phyloP scores from a whole-genome alignment of 1,140 invertebrate genomes.

The Drosophila nigromelanica region DNA sequence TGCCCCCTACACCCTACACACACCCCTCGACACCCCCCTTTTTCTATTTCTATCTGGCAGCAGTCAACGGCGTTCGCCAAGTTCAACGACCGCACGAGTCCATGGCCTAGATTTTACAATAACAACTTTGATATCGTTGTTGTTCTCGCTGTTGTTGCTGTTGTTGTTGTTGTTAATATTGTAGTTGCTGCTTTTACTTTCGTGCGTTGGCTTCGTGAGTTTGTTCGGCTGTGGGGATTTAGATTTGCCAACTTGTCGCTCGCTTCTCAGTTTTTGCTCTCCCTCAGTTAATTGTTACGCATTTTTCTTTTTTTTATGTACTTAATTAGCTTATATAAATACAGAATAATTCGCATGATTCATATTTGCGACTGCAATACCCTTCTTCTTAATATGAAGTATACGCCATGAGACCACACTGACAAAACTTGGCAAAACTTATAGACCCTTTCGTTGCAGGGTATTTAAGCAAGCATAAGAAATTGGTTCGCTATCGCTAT shows the following conservation, averaged over 20 bases:
- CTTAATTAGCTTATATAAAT: slow-evolving; percentile 30
- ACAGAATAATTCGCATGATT: slow-evolving; percentile 46
- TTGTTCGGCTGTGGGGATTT: slow-evolving; percentile 35
- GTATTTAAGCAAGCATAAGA: neutral
- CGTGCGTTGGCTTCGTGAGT: slow-evolving; percentile 40
- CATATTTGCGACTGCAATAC: slow-evolving; percentile 10
- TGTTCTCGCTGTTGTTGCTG: neutral
- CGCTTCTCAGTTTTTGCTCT: slow-evolving; percentile 6
- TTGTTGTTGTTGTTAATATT: slow-evolving; percentile 26
- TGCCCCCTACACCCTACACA: neutral
- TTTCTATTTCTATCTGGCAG: slow-evolving; percentile 19
- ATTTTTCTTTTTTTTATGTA: slow-evolving; percentile 1
- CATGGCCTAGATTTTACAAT: slow-evolving; percentile 81
- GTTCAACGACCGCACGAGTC: slow-evolving; percentile 80
- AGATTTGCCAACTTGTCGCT: slow-evolving; percentile 41
- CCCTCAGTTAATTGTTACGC: slow-evolving; percentile 11
- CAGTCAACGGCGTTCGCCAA: slow-evolving; percentile 58
- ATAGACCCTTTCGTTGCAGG: slow-evolving; percentile 1
- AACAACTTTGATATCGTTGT: slow-evolving; percentile 40
- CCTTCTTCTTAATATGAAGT: slow-evolving; percentile 32
- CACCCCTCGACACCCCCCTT: neutral
- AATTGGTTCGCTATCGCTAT: slow-evolving; percentile 14
- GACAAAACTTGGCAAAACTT: neutral
- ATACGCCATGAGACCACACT: slow-evolving; percentile 9
- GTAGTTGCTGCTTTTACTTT: slow-evolving; percentile 72